Percentiles rank a stretch among this genome's conserved stretches.
Conservation (phyloP, 1,140 invertebrate genomes). For the Panagrolaimus sp. region DNA sequence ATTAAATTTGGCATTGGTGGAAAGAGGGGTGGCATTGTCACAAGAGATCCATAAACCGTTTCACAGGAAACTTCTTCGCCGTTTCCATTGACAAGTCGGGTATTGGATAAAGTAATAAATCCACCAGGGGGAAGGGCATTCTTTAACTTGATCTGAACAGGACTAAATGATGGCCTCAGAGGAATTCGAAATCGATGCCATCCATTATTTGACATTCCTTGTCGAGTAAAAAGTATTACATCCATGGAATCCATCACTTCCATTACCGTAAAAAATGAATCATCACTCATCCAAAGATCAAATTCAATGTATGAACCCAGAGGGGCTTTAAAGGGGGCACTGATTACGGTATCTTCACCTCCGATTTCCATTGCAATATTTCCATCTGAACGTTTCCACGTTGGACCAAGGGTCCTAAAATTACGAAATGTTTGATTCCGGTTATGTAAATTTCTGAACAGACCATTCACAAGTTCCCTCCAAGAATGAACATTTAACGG, state of each 20-base stretch:
- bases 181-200: constrained; percentile 33
- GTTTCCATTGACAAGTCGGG: constrained; percentile 25
- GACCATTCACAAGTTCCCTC: constrained; percentile 31
- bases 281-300: constrained; percentile 37
- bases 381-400: constrained; percentile 27
- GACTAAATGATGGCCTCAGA: constrained; percentile 16
- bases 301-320: constrained; percentile 27
- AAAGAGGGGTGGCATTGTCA: neutral
- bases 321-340: constrained; percentile 23
- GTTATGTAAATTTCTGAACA: neutral
- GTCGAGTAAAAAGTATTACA: constrained; percentile 16
- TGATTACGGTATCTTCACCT: constrained; percentile 22
- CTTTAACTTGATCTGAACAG: constrained; percentile 24
- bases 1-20: constrained; percentile 21
- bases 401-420: constrained; percentile 22
- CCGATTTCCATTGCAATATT: constrained; percentile 25
- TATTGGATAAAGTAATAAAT: constrained; percentile 31
- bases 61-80: constrained; percentile 29
- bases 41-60: neutral
- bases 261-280: constrained; percentile 18
- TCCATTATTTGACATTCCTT: constrained; percentile 24
- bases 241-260: constrained; percentile 21
- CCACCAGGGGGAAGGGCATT: constrained; percentile 13
- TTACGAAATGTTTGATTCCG: neutral
- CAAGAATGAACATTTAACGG: constrained; percentile 29